These are phyloP conservation scores for Alectoris magna DNA, from an alignment of 2,797 vertebrate genomes.

Conservation along the genomic window DNA sequence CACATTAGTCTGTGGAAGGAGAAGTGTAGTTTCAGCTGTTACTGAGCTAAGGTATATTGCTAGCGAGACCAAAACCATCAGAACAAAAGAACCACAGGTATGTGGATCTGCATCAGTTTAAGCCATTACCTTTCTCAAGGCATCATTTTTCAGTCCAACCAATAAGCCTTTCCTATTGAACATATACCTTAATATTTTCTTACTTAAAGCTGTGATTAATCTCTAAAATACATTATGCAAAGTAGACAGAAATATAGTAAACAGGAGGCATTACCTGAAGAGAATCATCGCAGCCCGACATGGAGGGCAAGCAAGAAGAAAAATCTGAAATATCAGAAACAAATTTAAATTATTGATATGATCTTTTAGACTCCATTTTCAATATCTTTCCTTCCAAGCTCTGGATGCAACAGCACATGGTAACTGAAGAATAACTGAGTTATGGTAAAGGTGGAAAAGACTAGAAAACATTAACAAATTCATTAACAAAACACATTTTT, in stretches of 20 bases:
- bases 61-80: not conserved
- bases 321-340: slow-evolving; percentile 87
- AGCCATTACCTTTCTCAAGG: not conserved
- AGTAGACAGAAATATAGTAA: not conserved
- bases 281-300: slow-evolving; percentile 89
- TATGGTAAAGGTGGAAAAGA: not conserved
- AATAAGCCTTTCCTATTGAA: not conserved
- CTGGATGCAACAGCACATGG: not conserved
- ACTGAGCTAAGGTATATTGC: not conserved
- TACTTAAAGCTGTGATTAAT: not conserved
- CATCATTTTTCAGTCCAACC: not conserved
- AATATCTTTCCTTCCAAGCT: not conserved
- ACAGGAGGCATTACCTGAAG: slow-evolving; percentile 86
- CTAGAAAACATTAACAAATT: not conserved
- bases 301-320: slow-evolving; percentile 95
- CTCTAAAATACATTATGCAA: not conserved
- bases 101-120: not conserved
- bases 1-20: not conserved
- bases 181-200: not conserved
- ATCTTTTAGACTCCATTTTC: not conserved
- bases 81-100: not conserved
- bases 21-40: not conserved
- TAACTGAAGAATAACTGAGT: not conserved
- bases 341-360: slow-evolving; percentile 48
- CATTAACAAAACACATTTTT: not conserved